Evolutionary conservation across 2,888 invertebrate genomes (phyloP).

Genomic region (Scotopteryx bipunctaria): DNA sequence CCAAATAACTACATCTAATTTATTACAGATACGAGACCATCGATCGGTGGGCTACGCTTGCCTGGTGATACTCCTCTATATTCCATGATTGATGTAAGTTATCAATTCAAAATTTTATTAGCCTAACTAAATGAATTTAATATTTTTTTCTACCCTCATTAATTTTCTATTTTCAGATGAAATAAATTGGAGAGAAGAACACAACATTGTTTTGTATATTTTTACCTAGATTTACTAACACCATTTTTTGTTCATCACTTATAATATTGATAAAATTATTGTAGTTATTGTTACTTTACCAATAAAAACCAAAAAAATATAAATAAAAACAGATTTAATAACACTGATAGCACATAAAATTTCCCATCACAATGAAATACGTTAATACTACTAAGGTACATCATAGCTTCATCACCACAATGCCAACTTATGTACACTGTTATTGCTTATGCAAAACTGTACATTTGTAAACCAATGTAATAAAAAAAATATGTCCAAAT

Average conservation of each 20-base stretch:
- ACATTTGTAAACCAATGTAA: conserved; percentile 13
- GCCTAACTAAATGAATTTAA: not conserved
- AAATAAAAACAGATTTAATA: conserved; percentile 69
- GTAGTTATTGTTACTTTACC: not conserved
- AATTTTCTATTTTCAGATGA: conserved; percentile 4
- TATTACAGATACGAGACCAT: conserved; percentile 17
- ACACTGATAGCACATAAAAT: conserved; percentile 71
- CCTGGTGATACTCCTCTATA: conserved; percentile 54
- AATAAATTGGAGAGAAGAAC: too few species aligned
- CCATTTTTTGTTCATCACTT: not conserved
- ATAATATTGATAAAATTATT: conserved; percentile 7
- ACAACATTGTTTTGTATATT: not conserved
- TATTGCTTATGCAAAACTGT: conserved; percentile 31
- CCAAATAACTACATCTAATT: conserved; percentile 11
- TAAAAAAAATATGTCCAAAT: conserved; percentile 36
- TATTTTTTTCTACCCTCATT: not conserved
- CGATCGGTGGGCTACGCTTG: conserved; percentile 43
- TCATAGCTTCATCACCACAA: conserved; percentile 58
- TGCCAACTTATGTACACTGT: conserved; percentile 53
- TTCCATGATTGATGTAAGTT: conserved; percentile 41
- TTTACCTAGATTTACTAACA: conserved; percentile 12
- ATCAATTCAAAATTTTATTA: not conserved
- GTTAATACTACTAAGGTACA: conserved; percentile 69
- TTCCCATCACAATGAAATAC: conserved; percentile 66
- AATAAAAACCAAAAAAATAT: conserved; percentile 33